Base-by-base conservation (phyloP, 2,113 vertebrate genomes). In the Solenodon paradoxus region DNA sequence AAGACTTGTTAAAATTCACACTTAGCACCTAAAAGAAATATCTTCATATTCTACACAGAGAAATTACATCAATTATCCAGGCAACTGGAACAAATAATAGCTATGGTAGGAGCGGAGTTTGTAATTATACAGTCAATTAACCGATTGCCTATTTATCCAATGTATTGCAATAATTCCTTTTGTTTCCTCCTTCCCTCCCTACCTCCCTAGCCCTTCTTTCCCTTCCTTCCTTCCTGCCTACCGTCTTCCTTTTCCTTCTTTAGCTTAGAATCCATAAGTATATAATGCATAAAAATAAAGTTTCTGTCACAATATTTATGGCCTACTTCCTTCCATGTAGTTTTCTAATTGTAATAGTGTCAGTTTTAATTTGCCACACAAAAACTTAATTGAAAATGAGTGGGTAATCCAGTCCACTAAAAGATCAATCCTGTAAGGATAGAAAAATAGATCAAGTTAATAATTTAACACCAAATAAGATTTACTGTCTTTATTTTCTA, bases 361-460 rank as follows among this genome's bases (percentile, higher is more conserved):
- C 71, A 87, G 64, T 16, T 97, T 75, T 64, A 84, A 92, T 92
- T 96, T 94, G 19, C 71, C 55, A 94, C 53, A 92, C 47, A 49
- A 69, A 95, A 92, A 88, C 12, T 64, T 94, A 95, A 90, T 92
- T 95, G 69, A 92, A 97, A 92, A 96, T 71, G 69, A 95, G 38
- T 90, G 32, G 75, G 69, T 64, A 84, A 86, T 90, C 63, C 84
- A 96, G 80, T 57, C 49, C 77, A 79, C 57, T 92, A 45, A 95
- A 92, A 96, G 85, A 71, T 94, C 91, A 95, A 0, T 78, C 47
- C 19, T n/a, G 10, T 88, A 88, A 91, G 47, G 17, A 90, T 57
- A 92, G 49, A 96, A 94, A 97, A 94, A 90, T 91, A 88, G 78
- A 86, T 71, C 72, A 96, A 94, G 11, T 90, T 88, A 75, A 84